These are phyloP conservation scores for Cyanoramphus novaezelandiae DNA, from an alignment of 2,113 vertebrate species.

Conservation along the genomic window DNA sequence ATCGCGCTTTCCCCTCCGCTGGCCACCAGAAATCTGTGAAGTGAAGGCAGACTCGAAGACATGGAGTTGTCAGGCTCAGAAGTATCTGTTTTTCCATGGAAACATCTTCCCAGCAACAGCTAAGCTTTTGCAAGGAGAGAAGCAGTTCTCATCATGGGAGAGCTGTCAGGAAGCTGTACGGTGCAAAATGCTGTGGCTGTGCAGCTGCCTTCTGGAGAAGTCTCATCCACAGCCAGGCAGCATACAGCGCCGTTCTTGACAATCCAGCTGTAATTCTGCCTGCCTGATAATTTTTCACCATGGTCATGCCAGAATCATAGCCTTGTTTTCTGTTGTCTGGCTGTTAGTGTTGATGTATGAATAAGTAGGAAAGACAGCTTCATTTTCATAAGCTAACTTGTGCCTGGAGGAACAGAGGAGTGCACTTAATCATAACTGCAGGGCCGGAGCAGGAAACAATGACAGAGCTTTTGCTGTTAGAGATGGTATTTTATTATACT, in stretches of 20 bases:
- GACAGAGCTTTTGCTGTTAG: constrained; percentile 62
- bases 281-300: neutral
- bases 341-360: constrained; percentile 73
- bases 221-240: neutral
- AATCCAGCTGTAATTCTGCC: constrained; percentile 17
- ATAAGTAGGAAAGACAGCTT: constrained; percentile 72
- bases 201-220: constrained; percentile 10
- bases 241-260: neutral
- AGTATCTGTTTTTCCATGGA: constrained; percentile 33
- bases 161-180: neutral
- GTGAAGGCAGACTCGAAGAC: neutral
- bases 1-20: neutral
- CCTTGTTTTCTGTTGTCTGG: constrained; percentile 63
- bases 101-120: neutral
- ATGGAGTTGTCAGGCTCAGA: neutral
- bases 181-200: neutral
- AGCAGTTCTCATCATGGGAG: neutral
- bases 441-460: constrained; percentile 47
- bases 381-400: constrained; percentile 75
- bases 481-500: constrained; percentile 59
- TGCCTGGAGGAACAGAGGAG: constrained; percentile 53
- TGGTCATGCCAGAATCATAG: constrained; percentile 19
- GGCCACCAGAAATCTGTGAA: neutral
- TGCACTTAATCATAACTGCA: constrained; percentile 68
- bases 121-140: neutral